Evolutionary conservation across 2,113 vertebrate species (phyloP).

Genomic region (Ardeotis arabs): DNA sequence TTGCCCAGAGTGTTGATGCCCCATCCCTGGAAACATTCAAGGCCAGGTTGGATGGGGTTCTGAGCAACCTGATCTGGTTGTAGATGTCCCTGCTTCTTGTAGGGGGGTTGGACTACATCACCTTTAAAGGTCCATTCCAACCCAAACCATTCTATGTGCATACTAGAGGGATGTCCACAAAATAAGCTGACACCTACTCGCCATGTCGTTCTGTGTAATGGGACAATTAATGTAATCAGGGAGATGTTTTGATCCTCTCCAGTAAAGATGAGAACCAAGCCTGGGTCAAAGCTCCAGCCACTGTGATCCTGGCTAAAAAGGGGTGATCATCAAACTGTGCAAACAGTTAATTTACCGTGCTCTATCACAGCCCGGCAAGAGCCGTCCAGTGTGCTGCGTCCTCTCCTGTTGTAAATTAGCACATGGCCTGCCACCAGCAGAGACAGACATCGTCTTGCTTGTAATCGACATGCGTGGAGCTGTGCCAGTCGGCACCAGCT

Average conservation of each 20-base stretch:
- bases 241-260: not conserved
- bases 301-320: not conserved
- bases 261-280: not conserved
- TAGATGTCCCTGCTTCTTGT: too few species aligned
- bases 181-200: not conserved
- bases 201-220: not conserved
- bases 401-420: conserved; percentile 12
- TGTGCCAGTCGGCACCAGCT: conserved; percentile 26
- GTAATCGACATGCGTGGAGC: conserved; percentile 10
- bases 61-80: too few species aligned
- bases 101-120: too few species aligned
- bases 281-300: not conserved
- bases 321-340: not conserved
- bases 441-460: conserved; percentile 42
- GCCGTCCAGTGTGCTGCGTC: not conserved
- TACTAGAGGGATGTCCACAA: rapidly evolving
- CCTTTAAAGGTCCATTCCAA: too few species aligned
- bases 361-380: not conserved
- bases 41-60: too few species aligned
- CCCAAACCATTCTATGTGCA: not conserved
- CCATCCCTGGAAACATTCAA: too few species aligned
- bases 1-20: too few species aligned
- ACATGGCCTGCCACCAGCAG: not conserved
- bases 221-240: not conserved
- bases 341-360: not conserved